Percentiles rank a stretch among this genome's conserved stretches.
phyloP scores from a whole-genome alignment of 2,113 vertebrate genomes.

The Seriola aureovittata region DNA sequence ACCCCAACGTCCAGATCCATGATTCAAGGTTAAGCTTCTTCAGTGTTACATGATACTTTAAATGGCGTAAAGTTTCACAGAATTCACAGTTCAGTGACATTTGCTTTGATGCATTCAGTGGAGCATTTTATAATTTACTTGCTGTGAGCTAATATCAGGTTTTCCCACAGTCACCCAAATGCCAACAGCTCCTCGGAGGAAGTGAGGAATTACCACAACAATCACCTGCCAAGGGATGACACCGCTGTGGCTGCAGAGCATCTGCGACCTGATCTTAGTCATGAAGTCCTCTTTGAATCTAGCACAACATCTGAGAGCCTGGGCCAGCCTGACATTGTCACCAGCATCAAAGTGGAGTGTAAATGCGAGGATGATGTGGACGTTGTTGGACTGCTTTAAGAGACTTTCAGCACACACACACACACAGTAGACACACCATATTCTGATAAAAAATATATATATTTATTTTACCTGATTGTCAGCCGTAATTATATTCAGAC shows the following conservation, averaged over 20 bases:
- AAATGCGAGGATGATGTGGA: constrained; percentile 69
- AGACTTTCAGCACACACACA: neutral
- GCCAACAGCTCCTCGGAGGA: constrained; percentile 71
- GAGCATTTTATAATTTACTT: neutral
- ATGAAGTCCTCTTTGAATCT: constrained; percentile 24
- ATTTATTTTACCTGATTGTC: no score
- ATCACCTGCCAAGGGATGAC: constrained; percentile 75
- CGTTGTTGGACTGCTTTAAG: constrained; percentile 20
- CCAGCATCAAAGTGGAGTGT: neutral
- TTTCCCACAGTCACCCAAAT: neutral
- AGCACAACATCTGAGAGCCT: neutral
- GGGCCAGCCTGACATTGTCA: constrained; percentile 46
- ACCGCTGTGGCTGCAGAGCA: constrained; percentile 70
- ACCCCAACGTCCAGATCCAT: constrained; percentile 36
- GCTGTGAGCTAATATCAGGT: neutral
- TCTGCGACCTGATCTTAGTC: constrained; percentile 42
- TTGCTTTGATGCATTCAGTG: neutral
- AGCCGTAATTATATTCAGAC: no score
- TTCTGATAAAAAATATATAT: no score
- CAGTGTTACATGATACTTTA: neutral
- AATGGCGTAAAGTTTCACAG: neutral
- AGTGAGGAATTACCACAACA: constrained; percentile 70
- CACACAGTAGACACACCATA: no score
- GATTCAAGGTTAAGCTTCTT: constrained; percentile 77
- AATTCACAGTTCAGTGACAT: neutral